Evolutionary conservation across 2,113 vertebrate genomes (phyloP).

Genomic region (Perca fluviatilis): DNA sequence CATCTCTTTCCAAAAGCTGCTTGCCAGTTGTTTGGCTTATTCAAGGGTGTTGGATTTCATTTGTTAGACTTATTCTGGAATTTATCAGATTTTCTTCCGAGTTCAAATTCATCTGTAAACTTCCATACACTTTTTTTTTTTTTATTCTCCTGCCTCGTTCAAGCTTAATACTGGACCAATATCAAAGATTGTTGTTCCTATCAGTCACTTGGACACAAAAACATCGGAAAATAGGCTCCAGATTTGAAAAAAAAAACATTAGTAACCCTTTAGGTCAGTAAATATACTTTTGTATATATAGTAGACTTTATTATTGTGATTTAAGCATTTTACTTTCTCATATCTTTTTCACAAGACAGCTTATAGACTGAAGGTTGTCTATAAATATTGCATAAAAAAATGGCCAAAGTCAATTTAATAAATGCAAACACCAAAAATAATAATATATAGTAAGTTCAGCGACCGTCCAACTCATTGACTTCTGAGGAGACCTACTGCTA

Average conservation of each 20-base stretch:
- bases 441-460: not conserved
- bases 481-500: no score
- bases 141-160: no score
- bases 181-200: no score
- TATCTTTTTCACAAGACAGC: not conserved
- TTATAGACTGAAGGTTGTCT: not conserved
- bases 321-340: not conserved
- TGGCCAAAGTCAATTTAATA: not conserved
- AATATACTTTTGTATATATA: no score
- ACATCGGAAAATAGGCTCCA: no score
- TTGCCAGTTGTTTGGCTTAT: conserved; percentile 44
- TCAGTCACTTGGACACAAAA: no score
- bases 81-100: conserved; percentile 62
- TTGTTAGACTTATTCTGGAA: conserved; percentile 60
- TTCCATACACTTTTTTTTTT: conserved; percentile 1
- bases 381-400: not conserved
- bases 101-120: conserved; percentile 60
- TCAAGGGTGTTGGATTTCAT: conserved; percentile 57
- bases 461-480: not conserved
- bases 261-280: no score
- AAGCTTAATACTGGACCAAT: no score
- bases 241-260: no score
- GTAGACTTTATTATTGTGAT: not conserved
- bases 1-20: conserved; percentile 31
- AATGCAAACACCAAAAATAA: not conserved